Percentiles rank a stretch among this genome's conserved stretches.
phyloP scores from a whole-genome alignment of 2,113 vertebrate species.

The Eptatretus burgeri region DNA sequence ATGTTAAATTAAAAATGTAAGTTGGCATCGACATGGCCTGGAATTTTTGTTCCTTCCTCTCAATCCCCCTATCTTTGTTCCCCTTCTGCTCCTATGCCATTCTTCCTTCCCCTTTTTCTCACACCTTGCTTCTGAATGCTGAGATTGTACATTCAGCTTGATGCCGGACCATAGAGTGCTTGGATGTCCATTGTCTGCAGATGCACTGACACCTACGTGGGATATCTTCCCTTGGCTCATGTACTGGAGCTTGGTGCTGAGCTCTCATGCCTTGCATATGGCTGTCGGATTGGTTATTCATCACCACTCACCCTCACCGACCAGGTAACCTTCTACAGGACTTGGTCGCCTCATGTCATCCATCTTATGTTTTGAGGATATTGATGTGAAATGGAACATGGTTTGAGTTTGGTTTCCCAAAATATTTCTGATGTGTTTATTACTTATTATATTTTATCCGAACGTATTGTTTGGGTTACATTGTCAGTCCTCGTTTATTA shows the following conservation, averaged over 20 bases:
- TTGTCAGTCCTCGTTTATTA: constrained; percentile 8
- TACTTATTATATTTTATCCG: not conserved
- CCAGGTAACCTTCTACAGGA: constrained; percentile 28
- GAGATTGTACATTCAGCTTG: too few species aligned
- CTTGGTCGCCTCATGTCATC: not conserved
- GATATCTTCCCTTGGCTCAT: constrained; percentile 75
- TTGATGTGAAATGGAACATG: not conserved
- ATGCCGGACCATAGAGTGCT: not conserved
- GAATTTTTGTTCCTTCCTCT: too few species aligned
- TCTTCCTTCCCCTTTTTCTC: too few species aligned
- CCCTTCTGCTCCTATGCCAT: too few species aligned
- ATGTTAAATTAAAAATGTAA: too few species aligned
- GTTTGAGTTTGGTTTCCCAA: not conserved
- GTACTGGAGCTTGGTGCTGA: constrained; percentile 84
- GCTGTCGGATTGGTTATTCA: constrained; percentile 79
- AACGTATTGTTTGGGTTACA: not conserved
- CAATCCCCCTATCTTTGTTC: too few species aligned
- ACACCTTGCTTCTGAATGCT: too few species aligned
- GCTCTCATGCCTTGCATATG: constrained; percentile 71
- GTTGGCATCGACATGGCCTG: too few species aligned
- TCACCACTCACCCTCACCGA: constrained; percentile 74
- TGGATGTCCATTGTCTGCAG: constrained; percentile 16
- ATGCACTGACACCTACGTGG: constrained; percentile 61
- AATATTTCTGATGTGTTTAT: not conserved
- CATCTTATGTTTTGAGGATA: not conserved